These are phyloP conservation scores for Meriones unguiculatus DNA, from an alignment of 2,113 vertebrate species.

Conservation along the genomic window DNA sequence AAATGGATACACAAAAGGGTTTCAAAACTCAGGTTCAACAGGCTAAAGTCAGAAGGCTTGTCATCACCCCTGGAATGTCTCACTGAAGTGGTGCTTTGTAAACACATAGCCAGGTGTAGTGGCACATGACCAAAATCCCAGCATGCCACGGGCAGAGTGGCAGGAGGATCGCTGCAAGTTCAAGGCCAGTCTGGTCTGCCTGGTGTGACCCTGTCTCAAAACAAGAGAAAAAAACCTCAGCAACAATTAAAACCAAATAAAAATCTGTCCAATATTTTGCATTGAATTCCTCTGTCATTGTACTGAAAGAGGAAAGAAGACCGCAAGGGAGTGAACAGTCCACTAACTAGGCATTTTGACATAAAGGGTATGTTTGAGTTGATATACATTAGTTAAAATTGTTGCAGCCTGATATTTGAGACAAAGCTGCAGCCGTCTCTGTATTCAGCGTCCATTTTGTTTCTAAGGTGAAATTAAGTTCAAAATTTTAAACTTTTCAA, in stretches of 20 bases:
- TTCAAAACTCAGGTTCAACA: conserved; percentile 29
- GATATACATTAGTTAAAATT: not conserved
- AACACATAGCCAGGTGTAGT: not conserved
- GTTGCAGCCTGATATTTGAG: no score
- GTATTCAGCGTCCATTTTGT: no score
- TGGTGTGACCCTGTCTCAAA: not conserved
- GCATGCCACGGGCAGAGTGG: not conserved
- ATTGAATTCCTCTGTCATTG: not conserved
- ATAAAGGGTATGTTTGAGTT: conserved; percentile 2
- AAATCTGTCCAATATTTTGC: not conserved
- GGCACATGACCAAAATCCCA: not conserved
- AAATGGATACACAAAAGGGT: not conserved
- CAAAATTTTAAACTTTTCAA: no score
- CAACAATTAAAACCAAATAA: not conserved
- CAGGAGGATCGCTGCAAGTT: not conserved
- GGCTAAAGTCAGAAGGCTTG: not conserved
- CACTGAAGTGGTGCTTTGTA: conserved; percentile 49
- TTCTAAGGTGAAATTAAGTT: no score
- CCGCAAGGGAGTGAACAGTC: conserved; percentile 20
- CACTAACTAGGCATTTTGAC: not conserved
- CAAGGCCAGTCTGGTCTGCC: not conserved
- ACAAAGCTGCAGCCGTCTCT: no score
- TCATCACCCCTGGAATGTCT: conserved; percentile 28
- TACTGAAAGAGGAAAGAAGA: not conserved
- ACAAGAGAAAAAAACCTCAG: not conserved